Evolutionary conservation across 2,113 vertebrate genomes (phyloP).

Genomic region (Sylvietta virens): DNA sequence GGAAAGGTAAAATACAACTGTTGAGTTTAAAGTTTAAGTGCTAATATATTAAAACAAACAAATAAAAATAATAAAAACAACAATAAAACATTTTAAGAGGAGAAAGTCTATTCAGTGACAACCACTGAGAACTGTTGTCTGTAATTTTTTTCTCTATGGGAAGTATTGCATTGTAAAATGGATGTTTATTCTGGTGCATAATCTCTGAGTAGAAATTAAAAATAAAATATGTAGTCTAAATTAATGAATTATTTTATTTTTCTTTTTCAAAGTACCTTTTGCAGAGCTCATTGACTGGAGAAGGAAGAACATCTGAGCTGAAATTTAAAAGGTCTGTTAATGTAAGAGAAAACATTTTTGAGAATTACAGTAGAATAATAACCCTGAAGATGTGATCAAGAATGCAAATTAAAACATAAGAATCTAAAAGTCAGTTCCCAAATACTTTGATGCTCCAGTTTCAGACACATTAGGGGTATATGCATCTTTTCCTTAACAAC

Average conservation of each 20-base stretch:
- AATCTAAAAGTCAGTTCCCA: not conserved
- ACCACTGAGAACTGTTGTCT: not conserved
- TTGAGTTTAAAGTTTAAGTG: not conserved
- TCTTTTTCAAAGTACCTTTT: not conserved
- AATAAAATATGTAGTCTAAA: not conserved
- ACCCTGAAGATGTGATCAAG: not conserved
- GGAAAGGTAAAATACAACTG: not conserved
- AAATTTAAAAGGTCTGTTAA: not conserved
- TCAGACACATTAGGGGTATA: not conserved
- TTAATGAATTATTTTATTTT: not conserved
- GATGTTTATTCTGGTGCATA: not conserved
- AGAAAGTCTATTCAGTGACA: not conserved
- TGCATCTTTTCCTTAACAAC: not conserved
- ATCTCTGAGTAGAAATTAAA: not conserved
- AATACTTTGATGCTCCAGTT: not conserved
- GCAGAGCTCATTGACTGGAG: not conserved
- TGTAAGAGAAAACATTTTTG: not conserved
- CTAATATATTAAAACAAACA: not conserved
- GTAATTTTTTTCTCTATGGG: not conserved
- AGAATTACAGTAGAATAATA: not conserved
- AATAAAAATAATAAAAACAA: not conserved
- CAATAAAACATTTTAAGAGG: not conserved
- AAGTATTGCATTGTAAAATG: not conserved
- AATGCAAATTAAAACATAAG: not conserved
- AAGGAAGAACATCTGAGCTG: not conserved